Base-by-base conservation (phyloP, 2,888 invertebrate genomes). In the Griposia aprilina region DNA sequence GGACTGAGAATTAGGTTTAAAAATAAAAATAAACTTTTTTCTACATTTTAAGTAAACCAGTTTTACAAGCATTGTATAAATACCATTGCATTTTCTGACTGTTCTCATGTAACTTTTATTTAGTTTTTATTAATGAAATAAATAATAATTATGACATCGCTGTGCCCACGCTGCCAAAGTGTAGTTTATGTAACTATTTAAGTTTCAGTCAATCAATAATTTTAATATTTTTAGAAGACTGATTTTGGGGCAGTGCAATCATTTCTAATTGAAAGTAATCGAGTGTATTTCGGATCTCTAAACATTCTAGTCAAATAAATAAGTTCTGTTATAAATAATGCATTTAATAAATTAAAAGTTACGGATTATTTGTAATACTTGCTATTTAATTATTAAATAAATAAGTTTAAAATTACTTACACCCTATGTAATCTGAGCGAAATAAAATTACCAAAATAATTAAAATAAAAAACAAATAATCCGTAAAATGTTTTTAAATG, bases 181-280 rank as follows among this genome's bases (percentile, higher is more conserved):
- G 75, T 89, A 86, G 82, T 81, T 78, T 63, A 78, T 74, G 59
- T 77, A 81, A 60, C 67, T 45, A 72, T 68, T 65, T 72, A 67
- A 73, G 45, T 81, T 85, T 80, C 80, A 86, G 73, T 83, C 78
- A 63, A 68, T 45, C 20, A 26, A 63, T 82, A 77, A 74, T 72
- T 75, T 77, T 73, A 76, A 76, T 74, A 65, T 70, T 81, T 90
- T 93, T 91, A 90, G 91, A 94, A 95, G 96, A 96, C 96, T 95
- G 95, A 96, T 91, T 85, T 88, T 92, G 91, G 96, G 96, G 96
- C 93, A 93, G 96, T 96, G 96, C 96, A 96, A 96, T 96, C 95
- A 85, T 85, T 87, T 81, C 55, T 78, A 66, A 67, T 72, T 71
- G 55, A 74, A 82, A 63, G 4, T 74, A 70, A 73, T 86, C 73